Base-by-base conservation (phyloP, 2,888 invertebrate species). In the Polymixis flavicincta region DNA sequence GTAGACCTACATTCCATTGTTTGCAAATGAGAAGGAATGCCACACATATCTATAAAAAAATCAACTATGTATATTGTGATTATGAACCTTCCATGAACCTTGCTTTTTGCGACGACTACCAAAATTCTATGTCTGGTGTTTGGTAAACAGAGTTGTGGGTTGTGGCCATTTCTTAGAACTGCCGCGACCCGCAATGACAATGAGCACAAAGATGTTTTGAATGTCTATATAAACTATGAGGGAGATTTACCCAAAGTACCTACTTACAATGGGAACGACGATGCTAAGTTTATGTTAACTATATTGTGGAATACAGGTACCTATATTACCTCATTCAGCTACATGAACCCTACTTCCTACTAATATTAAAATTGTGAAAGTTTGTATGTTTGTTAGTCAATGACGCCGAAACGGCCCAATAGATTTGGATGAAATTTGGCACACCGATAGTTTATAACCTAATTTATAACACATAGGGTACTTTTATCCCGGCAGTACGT, bases 141-240 rank as follows among this genome's bases (percentile, higher is more conserved):
- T 80, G 48, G 28, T 37, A 80, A 78, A 80, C 78, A 79, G 28
- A 45, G 48, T 28, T 25, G 32, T 37, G 2, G n/a, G 22, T 37
- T 59, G 13, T 57, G 25, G 25, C 25, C 48, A 42, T 9, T 71
- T 60, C 76, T 25, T 63, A 55, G 81, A 81, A 52, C 76, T 57
- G 22, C 50, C 55, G 71, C 52, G 50, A 54, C 55, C 42, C 54
- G 28, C 71, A 64, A 66, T 74, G 71, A 80, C 61, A 71, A 67
- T 64, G 72, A 83, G 60, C 61, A 66, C 68, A 78, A 80, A 73
- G 82, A 50, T 79, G 77, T 81, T 76, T 61, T 81, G 76, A 82
- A 63, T 59, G 66, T 8, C 54, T 55, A 54, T 66, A 75, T 80
- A 75, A 79, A 79, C 78, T 80, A 65, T 60, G 54, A 50, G 7